A percentile compares a stretch with the other conserved stretches of the same genome.
Evolutionary conservation across 2,113 vertebrate genomes (phyloP).

Genomic region (Microcebus jonahi): DNA sequence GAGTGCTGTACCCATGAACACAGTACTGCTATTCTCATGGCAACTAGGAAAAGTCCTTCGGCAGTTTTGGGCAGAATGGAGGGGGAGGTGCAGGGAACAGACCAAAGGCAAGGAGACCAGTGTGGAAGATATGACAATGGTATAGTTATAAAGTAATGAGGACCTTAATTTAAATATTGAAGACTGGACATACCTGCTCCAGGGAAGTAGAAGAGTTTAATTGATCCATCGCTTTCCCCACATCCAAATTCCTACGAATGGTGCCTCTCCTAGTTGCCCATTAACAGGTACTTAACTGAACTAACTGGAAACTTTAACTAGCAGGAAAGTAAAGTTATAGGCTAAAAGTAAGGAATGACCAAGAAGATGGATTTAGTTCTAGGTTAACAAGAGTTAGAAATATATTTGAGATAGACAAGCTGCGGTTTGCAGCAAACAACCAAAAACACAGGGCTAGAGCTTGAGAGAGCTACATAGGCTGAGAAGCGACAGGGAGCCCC

Average conservation of each 20-base stretch:
- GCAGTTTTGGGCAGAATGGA: not conserved
- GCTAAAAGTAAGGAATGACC: not conserved
- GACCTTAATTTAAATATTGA: not conserved
- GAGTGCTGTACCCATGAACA: not conserved
- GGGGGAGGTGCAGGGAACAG: not conserved
- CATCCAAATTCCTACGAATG: not conserved
- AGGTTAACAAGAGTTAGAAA: not conserved
- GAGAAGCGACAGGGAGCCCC: rapidly evolving
- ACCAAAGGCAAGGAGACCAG: not conserved
- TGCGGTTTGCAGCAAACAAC: not conserved
- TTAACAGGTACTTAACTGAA: not conserved
- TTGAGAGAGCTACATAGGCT: not conserved
- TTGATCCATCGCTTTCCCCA: not conserved
- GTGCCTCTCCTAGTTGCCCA: not conserved
- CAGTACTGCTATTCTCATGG: not conserved
- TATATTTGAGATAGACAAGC: not conserved
- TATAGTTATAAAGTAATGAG: not conserved
- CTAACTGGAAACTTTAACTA: not conserved
- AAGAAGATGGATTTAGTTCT: not conserved
- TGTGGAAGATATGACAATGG: not conserved
- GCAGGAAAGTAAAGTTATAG: not conserved
- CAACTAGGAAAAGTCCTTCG: not conserved
- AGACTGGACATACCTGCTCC: not conserved
- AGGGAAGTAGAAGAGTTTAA: not conserved
- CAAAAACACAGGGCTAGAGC: not conserved